phyloP scores from a whole-genome alignment of 2,888 invertebrate species.

The Caenorhabditis auriculariae region DNA sequence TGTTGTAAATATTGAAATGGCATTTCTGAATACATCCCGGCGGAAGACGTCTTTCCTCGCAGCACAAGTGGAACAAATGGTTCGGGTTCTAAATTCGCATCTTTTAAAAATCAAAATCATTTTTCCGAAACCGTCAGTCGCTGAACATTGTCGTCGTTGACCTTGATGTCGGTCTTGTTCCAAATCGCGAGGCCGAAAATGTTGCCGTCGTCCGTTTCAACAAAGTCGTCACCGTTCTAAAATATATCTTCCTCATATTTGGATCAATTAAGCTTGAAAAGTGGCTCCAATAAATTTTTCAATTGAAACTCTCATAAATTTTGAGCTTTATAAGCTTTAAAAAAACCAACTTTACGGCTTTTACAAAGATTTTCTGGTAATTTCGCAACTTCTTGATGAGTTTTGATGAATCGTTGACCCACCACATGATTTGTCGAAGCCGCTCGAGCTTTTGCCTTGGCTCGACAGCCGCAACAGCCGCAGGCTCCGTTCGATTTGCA shows the following conservation, averaged over 20 bases:
- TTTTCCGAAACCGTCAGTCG: slow-evolving; percentile 16
- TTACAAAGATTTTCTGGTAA: too few relatives aligned
- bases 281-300: background rate
- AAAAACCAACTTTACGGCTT: too few relatives aligned
- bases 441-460: slow-evolving; percentile 32
- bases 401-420: too few relatives aligned
- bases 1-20: slow-evolving; percentile 39
- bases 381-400: too few relatives aligned
- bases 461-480: slow-evolving; percentile 38
- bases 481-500: slow-evolving; percentile 38
- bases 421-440: slow-evolving; percentile 10
- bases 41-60: slow-evolving; percentile 37
- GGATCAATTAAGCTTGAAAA: too few relatives aligned
- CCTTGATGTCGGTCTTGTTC: slow-evolving; percentile 27
- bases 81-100: slow-evolving; percentile 44
- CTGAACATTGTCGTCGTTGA: slow-evolving; percentile 14
- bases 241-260: slow-evolving; percentile 4
- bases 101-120: background rate
- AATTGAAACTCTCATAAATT: background rate
- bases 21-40: slow-evolving; percentile 33
- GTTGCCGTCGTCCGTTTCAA: slow-evolving; percentile 31
- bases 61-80: slow-evolving; percentile 38
- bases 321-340: too few relatives aligned
- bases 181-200: slow-evolving; percentile 40
- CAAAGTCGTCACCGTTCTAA: slow-evolving; percentile 9